phyloP scores from a whole-genome alignment of 2,888 invertebrate species.

The Nebria salina region DNA sequence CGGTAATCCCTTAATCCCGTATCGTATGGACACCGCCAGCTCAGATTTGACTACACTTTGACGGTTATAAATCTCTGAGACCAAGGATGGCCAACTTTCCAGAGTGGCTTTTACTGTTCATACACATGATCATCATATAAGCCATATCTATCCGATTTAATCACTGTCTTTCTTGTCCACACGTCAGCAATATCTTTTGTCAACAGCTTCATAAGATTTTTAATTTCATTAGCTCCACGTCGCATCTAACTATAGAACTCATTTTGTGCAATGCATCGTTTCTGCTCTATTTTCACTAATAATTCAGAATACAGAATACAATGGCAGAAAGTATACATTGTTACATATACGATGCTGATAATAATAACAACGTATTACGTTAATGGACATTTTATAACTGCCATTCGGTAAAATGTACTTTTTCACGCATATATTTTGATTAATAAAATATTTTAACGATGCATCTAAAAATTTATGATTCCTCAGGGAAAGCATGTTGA shows the following conservation, averaged over 20 bases:
- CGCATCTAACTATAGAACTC: not conserved
- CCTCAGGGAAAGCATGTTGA: not conserved
- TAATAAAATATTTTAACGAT: not conserved
- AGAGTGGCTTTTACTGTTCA: not conserved
- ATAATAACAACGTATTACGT: not conserved
- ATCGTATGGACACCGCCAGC: slow-evolving; percentile 32
- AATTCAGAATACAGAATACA: no score
- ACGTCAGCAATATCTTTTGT: not conserved
- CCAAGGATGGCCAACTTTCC: not conserved
- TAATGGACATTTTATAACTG: not conserved
- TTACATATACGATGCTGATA: not conserved
- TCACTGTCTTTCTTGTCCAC: not conserved
- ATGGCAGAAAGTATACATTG: not conserved
- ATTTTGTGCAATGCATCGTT: not conserved
- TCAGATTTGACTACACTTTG: slow-evolving; percentile 34
- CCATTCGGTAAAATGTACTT: not conserved
- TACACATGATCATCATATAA: slow-evolving; percentile 1
- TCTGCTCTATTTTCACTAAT: no score
- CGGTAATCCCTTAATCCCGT: slow-evolving; percentile 37
- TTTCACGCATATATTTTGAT: not conserved
- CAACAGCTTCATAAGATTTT: not conserved
- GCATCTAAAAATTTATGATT: not conserved
- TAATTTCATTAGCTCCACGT: not conserved
- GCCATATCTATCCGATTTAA: not conserved
- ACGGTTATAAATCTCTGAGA: not conserved